phyloP scores from a whole-genome alignment of 2,113 vertebrate species.

The Numenius arquata region DNA sequence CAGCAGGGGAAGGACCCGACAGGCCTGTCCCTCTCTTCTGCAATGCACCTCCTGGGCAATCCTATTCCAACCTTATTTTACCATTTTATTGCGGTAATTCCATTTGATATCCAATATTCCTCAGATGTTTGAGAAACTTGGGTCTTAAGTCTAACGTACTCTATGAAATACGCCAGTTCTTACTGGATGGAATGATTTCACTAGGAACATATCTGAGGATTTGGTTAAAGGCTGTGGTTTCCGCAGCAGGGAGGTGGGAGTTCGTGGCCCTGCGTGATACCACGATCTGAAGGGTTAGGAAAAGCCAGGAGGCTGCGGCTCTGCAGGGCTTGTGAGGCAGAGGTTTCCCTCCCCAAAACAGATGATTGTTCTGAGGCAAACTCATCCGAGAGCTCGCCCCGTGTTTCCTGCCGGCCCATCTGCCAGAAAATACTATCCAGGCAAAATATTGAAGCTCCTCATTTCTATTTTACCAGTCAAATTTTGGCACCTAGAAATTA shows the following conservation, averaged over 20 bases:
- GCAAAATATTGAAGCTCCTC: not conserved
- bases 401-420: not conserved
- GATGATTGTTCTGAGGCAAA: not conserved
- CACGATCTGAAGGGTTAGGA: not conserved
- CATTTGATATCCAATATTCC: not conserved
- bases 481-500: not conserved
- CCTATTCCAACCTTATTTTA: not conserved
- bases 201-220: not conserved
- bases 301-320: accelerated
- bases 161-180: not conserved
- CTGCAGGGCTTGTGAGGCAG: not conserved
- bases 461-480: not conserved
- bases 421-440: not conserved
- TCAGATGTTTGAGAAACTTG: not conserved
- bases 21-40: not conserved
- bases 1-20: not conserved
- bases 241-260: not conserved
- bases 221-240: not conserved
- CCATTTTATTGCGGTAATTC: not conserved
- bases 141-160: not conserved
- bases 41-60: not conserved
- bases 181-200: not conserved
- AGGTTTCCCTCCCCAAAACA: not conserved
- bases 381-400: not conserved
- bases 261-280: not conserved